phyloP scores from a whole-genome alignment of 2,113 vertebrate species.

The Microcebus murinus region DNA sequence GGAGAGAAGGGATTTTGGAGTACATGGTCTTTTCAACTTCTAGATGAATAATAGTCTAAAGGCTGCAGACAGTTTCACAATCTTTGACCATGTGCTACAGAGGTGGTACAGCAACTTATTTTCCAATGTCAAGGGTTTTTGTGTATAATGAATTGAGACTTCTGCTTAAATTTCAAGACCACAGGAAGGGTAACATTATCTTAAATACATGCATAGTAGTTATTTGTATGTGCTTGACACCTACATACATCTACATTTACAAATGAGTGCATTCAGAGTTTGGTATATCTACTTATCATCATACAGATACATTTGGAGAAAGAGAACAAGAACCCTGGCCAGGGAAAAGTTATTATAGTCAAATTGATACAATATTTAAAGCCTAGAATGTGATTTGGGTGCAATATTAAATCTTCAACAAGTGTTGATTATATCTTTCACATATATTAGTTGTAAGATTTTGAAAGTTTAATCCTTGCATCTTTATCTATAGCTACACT shows the following conservation, averaged over 20 bases:
- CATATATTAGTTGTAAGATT: conserved; percentile 89
- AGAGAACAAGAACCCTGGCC: neutral
- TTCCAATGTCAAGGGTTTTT: neutral
- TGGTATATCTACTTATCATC: neutral
- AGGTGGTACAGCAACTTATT: neutral
- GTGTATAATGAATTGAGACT: neutral
- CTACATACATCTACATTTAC: neutral
- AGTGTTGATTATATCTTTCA: conserved; percentile 81
- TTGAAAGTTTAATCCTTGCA: conserved; percentile 88
- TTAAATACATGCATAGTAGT: neutral
- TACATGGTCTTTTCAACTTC: neutral
- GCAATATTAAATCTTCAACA: conserved; percentile 73
- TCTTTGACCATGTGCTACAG: neutral
- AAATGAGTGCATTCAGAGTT: neutral
- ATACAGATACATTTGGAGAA: neutral
- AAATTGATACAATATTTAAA: neutral
- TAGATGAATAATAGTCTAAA: neutral
- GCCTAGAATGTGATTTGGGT: conserved; percentile 50
- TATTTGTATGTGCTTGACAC: neutral
- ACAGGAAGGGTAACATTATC: neutral
- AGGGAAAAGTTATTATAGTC: neutral
- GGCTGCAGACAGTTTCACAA: neutral
- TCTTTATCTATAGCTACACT: conserved; percentile 86
- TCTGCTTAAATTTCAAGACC: neutral
- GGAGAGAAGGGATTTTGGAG: neutral